These are phyloP conservation scores for Delichon dasypus DNA, from an alignment of 2,797 vertebrate species.

Conservation along the genomic window DNA sequence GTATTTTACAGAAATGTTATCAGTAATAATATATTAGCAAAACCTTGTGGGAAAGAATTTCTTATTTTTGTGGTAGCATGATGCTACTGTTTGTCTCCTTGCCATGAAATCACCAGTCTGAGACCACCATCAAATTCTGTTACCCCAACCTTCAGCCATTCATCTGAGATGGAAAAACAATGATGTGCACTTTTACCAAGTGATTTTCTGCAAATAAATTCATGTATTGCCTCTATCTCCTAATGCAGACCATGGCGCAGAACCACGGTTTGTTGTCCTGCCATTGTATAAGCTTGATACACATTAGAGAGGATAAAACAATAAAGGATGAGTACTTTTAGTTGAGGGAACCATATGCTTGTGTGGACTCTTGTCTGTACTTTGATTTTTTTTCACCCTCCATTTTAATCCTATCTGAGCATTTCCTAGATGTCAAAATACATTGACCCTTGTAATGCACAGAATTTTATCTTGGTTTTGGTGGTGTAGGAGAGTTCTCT, in stretches of 20 bases:
- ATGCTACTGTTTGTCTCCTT: too few species aligned
- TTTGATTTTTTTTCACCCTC: background rate
- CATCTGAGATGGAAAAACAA: too few species aligned
- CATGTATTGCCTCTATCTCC: background rate
- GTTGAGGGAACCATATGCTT: background rate
- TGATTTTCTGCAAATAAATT: background rate
- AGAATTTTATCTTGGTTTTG: background rate
- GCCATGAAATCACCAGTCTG: too few species aligned
- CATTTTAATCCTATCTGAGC: background rate
- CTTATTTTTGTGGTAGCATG: too few species aligned
- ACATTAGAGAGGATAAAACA: accelerated
- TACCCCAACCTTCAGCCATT: too few species aligned
- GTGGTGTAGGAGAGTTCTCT: background rate
- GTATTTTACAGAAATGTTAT: too few species aligned
- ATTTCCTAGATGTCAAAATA: background rate
- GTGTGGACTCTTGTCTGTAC: background rate
- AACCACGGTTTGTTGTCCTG: background rate
- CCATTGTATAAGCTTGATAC: background rate
- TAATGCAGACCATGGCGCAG: background rate
- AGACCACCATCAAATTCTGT: too few species aligned
- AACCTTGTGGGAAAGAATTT: too few species aligned
- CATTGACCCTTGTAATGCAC: background rate
- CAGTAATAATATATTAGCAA: too few species aligned
- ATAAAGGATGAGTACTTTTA: background rate
- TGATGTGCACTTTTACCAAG: background rate